Base-by-base conservation (phyloP, 2,888 invertebrate genomes). In the Cheilosia scutellata region DNA sequence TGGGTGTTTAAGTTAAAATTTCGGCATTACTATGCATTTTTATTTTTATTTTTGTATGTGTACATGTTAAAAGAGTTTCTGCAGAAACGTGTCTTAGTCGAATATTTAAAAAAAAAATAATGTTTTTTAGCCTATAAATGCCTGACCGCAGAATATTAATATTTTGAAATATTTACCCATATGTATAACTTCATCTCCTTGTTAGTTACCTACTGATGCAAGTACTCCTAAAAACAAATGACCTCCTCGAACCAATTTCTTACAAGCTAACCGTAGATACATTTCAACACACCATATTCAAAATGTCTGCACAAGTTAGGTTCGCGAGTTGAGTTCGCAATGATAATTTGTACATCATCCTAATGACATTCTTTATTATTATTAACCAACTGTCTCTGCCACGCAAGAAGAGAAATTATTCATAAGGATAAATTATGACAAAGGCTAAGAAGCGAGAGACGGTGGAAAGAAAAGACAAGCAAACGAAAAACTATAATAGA, bases 391-490 rank as follows among this genome's bases (percentile, higher is more conserved):
- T 33, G 16, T 33, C 3, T 16, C 33, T 33, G n/a, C 31, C 55
- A 55, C 31, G 55, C 55, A 55, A 55, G 16, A 33, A 20, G 31
- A 31, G 33, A 33, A 33, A 16, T 55, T 31, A 55, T 55, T 55
- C 55, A 33, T 33, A 55, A 55, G 9, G 16, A 33, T 16, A 55
- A n/a, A 5, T 55, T 7, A 29, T 20, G 55, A 33, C 55, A 55
- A 16, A 16, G 33, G 31, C 16, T 4, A 7, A 33, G 31, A 16
- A 55, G 4, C 4, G 20, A 31, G 29, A 51, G 27, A 27, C 51
- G n/a, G n/a, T 51, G 27, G 1, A 7, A 16, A 5, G 6, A 7
- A 55, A 7, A 33, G 31, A 31, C 55, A 16, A 33, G 9, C n/a
- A 33, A 5, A 55, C n/a, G 4, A 33, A 25, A n/a, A 27, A 33